Percentiles rank a stretch among this genome's conserved stretches.
phyloP scores from a whole-genome alignment of 2,113 vertebrate species.

The Vombatus ursinus region DNA sequence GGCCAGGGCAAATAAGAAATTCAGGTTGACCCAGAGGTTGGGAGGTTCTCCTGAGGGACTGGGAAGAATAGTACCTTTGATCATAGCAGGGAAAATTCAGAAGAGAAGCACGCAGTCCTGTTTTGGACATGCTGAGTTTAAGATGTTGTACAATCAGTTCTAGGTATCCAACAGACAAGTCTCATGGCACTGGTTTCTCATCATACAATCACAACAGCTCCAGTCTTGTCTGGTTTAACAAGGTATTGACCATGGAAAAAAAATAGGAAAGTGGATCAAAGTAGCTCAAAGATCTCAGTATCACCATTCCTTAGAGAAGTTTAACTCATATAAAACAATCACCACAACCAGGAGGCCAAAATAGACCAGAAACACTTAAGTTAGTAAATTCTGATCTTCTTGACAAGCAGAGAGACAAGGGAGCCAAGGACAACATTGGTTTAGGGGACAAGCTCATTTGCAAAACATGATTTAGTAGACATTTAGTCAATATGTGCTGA shows the following conservation, averaged over 20 bases:
- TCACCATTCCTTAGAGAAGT: background rate
- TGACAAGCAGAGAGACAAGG: background rate
- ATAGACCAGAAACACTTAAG: background rate
- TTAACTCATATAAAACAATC: background rate
- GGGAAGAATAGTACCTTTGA: background rate
- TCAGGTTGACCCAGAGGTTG: background rate
- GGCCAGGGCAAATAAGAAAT: background rate
- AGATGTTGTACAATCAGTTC: background rate
- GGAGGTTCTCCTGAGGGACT: background rate
- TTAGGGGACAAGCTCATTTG: background rate
- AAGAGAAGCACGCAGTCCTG: background rate
- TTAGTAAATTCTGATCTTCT: background rate
- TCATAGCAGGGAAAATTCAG: background rate
- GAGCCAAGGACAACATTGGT: background rate
- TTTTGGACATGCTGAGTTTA: background rate
- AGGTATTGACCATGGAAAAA: background rate
- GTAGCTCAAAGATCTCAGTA: background rate
- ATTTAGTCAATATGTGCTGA: background rate
- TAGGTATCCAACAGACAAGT: background rate
- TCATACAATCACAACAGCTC: background rate
- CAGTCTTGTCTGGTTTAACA: background rate
- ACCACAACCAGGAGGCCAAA: background rate
- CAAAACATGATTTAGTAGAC: background rate
- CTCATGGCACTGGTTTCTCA: background rate
- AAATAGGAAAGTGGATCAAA: background rate